Percentiles rank a stretch among this genome's conserved stretches.
These are phyloP conservation scores for Ctenomys sociabilis DNA, from an alignment of 2,113 vertebrate species.

Conservation along the genomic window DNA sequence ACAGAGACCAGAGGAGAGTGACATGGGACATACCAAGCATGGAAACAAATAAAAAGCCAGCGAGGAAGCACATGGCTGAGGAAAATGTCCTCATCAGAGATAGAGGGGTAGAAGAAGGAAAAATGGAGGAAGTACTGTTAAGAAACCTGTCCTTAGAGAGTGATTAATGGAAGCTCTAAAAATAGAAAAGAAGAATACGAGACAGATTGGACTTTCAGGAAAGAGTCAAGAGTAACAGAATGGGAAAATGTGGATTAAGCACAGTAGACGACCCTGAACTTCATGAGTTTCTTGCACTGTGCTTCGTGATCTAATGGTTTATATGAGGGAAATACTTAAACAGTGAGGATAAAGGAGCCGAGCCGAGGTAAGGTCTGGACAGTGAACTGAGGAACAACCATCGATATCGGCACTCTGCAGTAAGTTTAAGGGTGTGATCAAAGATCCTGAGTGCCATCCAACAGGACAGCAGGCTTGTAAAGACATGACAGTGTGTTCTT, in stretches of 20 bases:
- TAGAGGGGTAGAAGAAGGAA: background rate
- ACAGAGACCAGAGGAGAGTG: background rate
- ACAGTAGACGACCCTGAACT: background rate
- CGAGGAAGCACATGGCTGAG: background rate
- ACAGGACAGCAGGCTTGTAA: background rate
- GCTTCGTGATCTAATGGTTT: background rate
- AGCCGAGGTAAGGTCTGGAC: background rate
- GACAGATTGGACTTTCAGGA: background rate
- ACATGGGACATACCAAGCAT: background rate
- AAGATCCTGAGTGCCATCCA: background rate
- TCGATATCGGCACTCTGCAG: background rate
- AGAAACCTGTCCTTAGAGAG: background rate
- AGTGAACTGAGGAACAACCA: background rate
- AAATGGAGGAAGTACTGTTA: background rate
- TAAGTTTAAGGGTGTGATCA: background rate
- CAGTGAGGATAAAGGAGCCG: background rate
- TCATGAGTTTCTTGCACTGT: background rate
- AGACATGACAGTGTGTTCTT: background rate
- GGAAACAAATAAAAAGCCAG: background rate
- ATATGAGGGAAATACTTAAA: background rate
- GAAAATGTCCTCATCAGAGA: background rate
- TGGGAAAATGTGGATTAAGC: background rate
- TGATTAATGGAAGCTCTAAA: background rate
- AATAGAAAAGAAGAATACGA: background rate
- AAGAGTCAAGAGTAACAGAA: background rate